Evolutionary conservation across 2,888 invertebrate species (phyloP).

Genomic region (Latrodectus hesperus): DNA sequence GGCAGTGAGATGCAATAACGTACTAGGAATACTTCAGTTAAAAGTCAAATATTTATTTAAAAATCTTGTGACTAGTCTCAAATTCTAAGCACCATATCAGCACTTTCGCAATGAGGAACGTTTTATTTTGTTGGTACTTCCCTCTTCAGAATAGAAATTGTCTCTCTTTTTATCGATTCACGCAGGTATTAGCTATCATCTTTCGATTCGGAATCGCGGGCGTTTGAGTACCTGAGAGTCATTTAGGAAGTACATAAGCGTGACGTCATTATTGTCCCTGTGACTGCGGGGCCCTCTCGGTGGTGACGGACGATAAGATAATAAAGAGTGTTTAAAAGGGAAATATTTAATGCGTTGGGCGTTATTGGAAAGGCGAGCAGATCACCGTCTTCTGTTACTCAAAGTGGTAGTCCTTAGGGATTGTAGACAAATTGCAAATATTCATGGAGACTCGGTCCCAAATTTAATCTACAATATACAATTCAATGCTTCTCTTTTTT

Average conservation of each 20-base stretch:
- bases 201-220: not conserved
- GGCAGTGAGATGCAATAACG: too few species aligned
- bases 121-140: conserved; percentile 1
- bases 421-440: conserved; percentile 10
- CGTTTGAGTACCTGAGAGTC: conserved; percentile 32
- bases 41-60: too few species aligned
- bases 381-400: conserved; percentile 10
- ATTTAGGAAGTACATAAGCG: conserved; percentile 23
- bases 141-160: conserved; percentile 19
- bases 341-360: conserved; percentile 49
- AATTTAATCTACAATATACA: too few species aligned
- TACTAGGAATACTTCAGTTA: too few species aligned
- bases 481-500: too few species aligned
- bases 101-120: not conserved
- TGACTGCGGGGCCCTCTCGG: conserved; percentile 14
- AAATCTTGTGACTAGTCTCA: too few species aligned
- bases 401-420: conserved; percentile 17
- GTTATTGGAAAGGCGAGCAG: conserved; percentile 27
- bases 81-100: not conserved
- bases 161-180: conserved; percentile 45
- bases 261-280: conserved; percentile 53
- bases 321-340: conserved; percentile 58
- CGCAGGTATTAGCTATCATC: conserved; percentile 35
- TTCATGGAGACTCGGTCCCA: too few species aligned
- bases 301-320: conserved; percentile 37